Base-by-base conservation (phyloP, 2,797 vertebrate species). In the Parotocinclus haroldoi region DNA sequence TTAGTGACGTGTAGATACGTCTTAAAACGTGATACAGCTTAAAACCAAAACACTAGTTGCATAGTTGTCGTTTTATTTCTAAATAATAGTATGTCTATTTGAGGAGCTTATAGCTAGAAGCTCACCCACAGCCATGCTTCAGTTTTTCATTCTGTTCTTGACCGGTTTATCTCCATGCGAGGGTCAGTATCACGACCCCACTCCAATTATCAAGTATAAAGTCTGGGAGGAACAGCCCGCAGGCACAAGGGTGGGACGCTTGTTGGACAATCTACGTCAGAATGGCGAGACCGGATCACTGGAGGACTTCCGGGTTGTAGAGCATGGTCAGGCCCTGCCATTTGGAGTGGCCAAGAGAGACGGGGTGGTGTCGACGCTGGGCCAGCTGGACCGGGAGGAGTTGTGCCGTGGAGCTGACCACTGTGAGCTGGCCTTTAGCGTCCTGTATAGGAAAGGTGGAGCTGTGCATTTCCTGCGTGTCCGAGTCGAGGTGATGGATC, bases 401-500 rank as follows among this genome's bases (percentile, higher is more conserved):
- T 85, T 98, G 27, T 98, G 95, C 77, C 81, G 82, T 38, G 89
- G 90, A 17, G 87, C 79, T 0, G 92, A 93, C 60, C 85, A 89
- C 68, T 98, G 95, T 60, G 82, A 94, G 76, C 77, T 96, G 63
- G 89, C 87, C 5, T 96, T 98, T 16, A 92, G 91, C 0, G 91
- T 98, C 56, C 87, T 98, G 38, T 93, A 92, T 37, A 85, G 80
- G 78, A 88, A 79, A 42, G 76, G 85, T 4, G 91, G 84, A 0
- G 87, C 77, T 9, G 71, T 92, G 58, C 89, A 91, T 56, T 90
- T 94, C 67, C 81, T 98, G 53, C 87, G 92, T 0, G 93, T 98
- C 78, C 91, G 87, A 7, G 89, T 98, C 66, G 91, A 93, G 74
- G 91, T 96, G 63, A 80, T 93, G 85, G 96, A 97, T 11, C 63